Evolutionary conservation across 2,797 vertebrate genomes (phyloP).

Genomic region (Anas capensis): DNA sequence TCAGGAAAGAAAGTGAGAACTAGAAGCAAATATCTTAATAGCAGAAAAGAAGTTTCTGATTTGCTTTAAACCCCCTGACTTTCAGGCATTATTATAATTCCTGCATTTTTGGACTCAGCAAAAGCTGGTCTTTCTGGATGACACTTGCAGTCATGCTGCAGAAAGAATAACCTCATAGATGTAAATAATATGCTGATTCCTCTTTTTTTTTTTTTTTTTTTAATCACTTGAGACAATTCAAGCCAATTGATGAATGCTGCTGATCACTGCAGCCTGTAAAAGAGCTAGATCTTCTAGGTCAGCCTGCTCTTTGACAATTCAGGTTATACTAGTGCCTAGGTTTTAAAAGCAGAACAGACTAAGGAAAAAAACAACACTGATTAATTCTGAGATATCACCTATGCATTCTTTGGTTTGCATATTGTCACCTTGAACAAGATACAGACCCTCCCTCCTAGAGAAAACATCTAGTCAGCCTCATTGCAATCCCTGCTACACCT

Average conservation of each 20-base stretch:
- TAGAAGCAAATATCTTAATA: neutral
- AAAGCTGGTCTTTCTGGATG: constrained; percentile 49
- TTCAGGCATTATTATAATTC: constrained; percentile 46
- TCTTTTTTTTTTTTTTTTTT: constrained; percentile 24
- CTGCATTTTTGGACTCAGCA: constrained; percentile 52
- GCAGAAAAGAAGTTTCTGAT: neutral
- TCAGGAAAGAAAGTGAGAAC: constrained; percentile 21
- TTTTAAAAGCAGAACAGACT: neutral
- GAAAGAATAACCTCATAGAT: constrained; percentile 56
- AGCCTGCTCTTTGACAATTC: neutral
- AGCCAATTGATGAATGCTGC: constrained; percentile 1
- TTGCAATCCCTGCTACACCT: neutral
- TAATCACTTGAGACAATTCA: constrained; percentile 33
- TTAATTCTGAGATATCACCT: neutral
- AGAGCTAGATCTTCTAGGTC: neutral
- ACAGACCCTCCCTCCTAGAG: neutral
- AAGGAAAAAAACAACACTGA: neutral
- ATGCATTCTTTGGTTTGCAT: neutral
- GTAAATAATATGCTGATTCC: constrained; percentile 62
- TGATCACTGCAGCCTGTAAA: neutral
- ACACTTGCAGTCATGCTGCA: constrained; percentile 15
- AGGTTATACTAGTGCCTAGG: neutral
- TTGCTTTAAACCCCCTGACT: neutral
- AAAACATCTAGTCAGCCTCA: neutral
- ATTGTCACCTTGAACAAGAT: constrained; percentile 15